Base-by-base conservation (phyloP, 2,888 invertebrate species). In the Leptopilina myrica region DNA sequence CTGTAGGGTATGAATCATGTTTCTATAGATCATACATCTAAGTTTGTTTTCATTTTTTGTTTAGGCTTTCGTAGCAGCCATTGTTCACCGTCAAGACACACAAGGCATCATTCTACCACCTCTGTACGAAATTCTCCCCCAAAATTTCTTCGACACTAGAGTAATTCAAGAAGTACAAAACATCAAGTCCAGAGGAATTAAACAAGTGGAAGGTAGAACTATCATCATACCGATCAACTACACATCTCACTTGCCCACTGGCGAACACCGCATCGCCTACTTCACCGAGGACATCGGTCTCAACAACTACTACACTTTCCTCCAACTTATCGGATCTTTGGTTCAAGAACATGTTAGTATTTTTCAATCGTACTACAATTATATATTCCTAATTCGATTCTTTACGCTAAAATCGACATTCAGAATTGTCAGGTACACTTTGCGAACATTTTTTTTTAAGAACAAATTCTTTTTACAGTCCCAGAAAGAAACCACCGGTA, bases 201-300 rank as follows among this genome's bases (percentile, higher is more conserved):
- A 83, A 26, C 82, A 84, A 73, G 80, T 78, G 59, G 78, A 76
- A 8, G 80, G 93, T 76, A 86, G 87, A 26, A 92, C 93, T 53
- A 91, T 92, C 76, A 93, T 94, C 53, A 93, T 96, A 83, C 93
- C 93, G 79, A 93, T 94, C 85, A 95, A 96, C 91, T 93, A 94
- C 86, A 94, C 95, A 11, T 93, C 90, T 5, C 81, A 87, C 33
- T 78, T 91, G 33, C 87, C 88, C 77, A 92, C 93, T 84, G 91
- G 93, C 0, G 95, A 96, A 86, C 93, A 94, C 84, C 93, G 92
- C 79, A 87, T 96, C 79, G 92, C 94, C 46, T 95, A 96, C 92
- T 95, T 95, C 92, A 95, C 95, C 62, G 95, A 96, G 86, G 96
- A 96, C 87, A 92, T 95, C 84, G 95, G 95, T 85, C 92, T 95